Evolutionary conservation across 2,888 invertebrate species (phyloP), one percentile per base, ranked within the genome.

Genomic region (Lasioglossum leucozonium): DNA sequence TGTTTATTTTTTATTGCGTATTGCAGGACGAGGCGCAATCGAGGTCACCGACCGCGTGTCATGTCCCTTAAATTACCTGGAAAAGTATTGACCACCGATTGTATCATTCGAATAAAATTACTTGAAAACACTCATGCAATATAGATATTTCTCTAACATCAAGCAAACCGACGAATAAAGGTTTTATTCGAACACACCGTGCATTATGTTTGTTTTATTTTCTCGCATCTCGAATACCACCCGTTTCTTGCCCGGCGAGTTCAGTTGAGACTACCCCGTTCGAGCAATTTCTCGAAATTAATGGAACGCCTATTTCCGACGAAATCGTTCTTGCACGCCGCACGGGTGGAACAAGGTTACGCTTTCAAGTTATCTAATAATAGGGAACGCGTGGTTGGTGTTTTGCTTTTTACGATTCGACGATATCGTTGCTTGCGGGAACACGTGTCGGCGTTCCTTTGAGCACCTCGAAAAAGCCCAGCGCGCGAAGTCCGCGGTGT

Each of bases 381-480:
- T 80, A 58, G 40, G 71, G 55, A 58, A 40, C 44, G 44, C 26
- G 55, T 26, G 30, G 58, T 40, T 11, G 37, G 30, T n/a, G 82
- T 77, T 82, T 77, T 16, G 30, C 44, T 69, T 44, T 77, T 73
- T 77, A 73, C 72, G 67, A 76, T 47, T 58, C 65, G 72, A 69
- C 72, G 83, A 82, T 77, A 73, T 73, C 80, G 62, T 81, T 72
- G 37, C n/a, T 5, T 26, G 37, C 10, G 42, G 18, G 77, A 77
- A 58, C 67, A 51, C 73, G 69, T 62, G 84, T 77, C 73, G 82
- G 77, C 37, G 82, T 69, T 58, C 47, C 69, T 77, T 82, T 82
- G 83, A 84, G 26, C 42, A 55, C 62, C 51, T 47, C 30, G 18
- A 71, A 72, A 72, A 75, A 76, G 82, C 40, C 75, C 71, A 62